A percentile compares a stretch with the other conserved stretches of the same genome.
Conservation (phyloP, 2,113 vertebrate species). For the Hippocampus mohnikei region DNA sequence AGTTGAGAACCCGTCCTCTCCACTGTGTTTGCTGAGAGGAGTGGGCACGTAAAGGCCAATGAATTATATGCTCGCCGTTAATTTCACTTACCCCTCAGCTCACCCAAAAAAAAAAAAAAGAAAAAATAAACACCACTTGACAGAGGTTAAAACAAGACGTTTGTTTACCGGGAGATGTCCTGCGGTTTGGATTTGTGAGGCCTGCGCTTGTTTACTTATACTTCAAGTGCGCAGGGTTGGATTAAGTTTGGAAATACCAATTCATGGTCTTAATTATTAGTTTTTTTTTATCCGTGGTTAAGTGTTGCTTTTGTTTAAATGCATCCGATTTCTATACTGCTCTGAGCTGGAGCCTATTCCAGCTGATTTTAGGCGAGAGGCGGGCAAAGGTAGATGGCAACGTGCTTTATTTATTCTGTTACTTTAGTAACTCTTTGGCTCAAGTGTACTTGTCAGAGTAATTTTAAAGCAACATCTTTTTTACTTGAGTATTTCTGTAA, state of each 20-base stretch:
- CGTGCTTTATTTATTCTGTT: no score
- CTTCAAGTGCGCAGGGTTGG: background rate
- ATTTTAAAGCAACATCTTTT: no score
- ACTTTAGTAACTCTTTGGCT: no score
- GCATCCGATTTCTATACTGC: background rate
- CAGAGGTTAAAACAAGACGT: slow-evolving; percentile 61
- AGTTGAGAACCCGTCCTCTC: slow-evolving; percentile 68
- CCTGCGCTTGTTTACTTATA: background rate
- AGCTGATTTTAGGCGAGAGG: no score
- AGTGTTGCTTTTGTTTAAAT: background rate
- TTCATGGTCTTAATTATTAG: background rate
- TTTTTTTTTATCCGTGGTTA: background rate
- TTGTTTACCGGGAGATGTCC: slow-evolving; percentile 53
- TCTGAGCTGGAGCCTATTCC: no score
- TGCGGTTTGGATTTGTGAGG: slow-evolving; percentile 12
- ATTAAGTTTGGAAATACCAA: background rate
- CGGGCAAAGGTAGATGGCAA: no score
- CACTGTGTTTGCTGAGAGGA: slow-evolving; percentile 58
- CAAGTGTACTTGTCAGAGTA: no score
- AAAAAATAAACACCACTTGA: slow-evolving; percentile 34
- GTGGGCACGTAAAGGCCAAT: slow-evolving; percentile 35
- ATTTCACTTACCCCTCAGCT: slow-evolving; percentile 34
- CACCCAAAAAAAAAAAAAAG: slow-evolving; percentile 7
- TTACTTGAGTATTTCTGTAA: no score
- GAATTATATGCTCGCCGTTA: slow-evolving; percentile 52